These are phyloP conservation scores for Mirza zaza DNA, from an alignment of 2,113 vertebrate species.

Conservation along the genomic window DNA sequence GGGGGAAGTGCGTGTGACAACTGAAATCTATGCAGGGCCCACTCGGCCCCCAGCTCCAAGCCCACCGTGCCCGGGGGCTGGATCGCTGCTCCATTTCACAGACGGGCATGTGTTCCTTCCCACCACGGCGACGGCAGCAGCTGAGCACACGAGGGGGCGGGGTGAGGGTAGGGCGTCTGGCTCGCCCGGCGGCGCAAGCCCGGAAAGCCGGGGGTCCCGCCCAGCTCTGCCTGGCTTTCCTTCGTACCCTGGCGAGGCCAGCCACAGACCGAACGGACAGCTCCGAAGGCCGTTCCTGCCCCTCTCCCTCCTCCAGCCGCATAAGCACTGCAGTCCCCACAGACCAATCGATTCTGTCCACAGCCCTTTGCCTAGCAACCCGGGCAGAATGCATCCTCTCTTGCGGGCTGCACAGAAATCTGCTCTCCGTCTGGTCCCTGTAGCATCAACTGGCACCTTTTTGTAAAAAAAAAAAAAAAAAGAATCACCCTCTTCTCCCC, in stretches of 20 bases:
- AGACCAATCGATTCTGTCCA: not conserved
- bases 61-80: fast-evolving
- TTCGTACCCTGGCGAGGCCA: fast-evolving
- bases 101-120: not conserved
- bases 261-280: fast-evolving
- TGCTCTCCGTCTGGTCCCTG: not conserved
- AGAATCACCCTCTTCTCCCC: too few species aligned
- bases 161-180: fast-evolving
- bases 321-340: not conserved
- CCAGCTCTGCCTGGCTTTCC: not conserved
- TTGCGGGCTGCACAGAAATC: not conserved
- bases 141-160: not conserved
- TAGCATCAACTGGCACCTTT: not conserved
- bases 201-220: not conserved
- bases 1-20: not conserved
- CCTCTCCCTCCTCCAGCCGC: not conserved
- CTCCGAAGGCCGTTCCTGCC: not conserved
- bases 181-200: fast-evolving
- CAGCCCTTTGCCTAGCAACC: not conserved
- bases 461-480: not conserved
- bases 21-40: fast-evolving
- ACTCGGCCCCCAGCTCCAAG: not conserved
- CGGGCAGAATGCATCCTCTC: not conserved
- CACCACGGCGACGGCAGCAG: fast-evolving
- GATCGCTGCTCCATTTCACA: not conserved